Conservation (phyloP, 37 sponge, comb jelly and placozoan genomes). For the Spongilla lacustris region DNA sequence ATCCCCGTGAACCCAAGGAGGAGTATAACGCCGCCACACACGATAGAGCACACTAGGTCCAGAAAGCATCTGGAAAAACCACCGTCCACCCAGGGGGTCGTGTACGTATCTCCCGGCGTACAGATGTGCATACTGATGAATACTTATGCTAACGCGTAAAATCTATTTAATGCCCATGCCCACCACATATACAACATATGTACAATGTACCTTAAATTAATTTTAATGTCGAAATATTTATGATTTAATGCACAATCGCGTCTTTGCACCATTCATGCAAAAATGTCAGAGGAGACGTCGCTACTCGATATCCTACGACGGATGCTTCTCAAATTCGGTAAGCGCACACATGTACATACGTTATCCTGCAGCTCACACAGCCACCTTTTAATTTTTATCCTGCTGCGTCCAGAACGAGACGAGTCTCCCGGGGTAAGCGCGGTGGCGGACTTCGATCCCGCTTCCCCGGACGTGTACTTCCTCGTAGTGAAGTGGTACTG, state of each 20-base stretch:
- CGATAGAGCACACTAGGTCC: conserved; percentile 44
- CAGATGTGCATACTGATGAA: conserved; percentile 57
- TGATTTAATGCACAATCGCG: neutral
- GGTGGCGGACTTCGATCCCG: conserved; percentile 41
- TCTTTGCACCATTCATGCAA: neutral
- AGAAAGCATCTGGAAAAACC: conserved; percentile 83
- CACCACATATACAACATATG: neutral
- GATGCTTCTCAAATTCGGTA: conserved; percentile 23
- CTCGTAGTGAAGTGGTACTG: conserved; percentile 50
- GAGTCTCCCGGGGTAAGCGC: conserved; percentile 9
- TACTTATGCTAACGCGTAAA: neutral
- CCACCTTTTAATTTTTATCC: too few relatives aligned
- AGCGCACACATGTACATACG: neutral
- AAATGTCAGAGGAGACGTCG: conserved; percentile 15
- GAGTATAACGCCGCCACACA: conserved; percentile 52
- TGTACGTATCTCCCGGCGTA: conserved; percentile 65
- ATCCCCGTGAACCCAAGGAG: conserved; percentile 49
- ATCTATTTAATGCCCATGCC: neutral
- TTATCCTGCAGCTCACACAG: too few relatives aligned
- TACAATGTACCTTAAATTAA: neutral
- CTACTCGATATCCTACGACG: conserved; percentile 10
- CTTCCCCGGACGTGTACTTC: conserved; percentile 41
- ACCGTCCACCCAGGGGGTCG: conserved; percentile 41
- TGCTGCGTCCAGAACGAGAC: conserved; percentile 10
- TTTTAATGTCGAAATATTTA: too few relatives aligned